Evolutionary conservation across 2,888 invertebrate species (phyloP), one percentile per base, ranked within the genome.

Genomic region (Eupsilia transversa): DNA sequence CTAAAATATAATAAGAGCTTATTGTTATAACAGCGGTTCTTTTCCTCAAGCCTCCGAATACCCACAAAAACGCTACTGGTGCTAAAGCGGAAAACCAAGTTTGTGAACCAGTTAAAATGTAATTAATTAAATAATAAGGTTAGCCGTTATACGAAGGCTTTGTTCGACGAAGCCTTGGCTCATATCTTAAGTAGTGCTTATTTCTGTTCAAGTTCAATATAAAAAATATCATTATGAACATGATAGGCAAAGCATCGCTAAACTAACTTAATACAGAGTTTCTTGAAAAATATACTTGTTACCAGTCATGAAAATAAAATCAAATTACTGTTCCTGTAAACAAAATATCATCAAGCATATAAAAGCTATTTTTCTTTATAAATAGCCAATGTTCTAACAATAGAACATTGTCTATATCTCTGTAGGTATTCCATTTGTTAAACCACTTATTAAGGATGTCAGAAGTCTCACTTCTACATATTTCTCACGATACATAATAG

Each of bases 311-410:
- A 82, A 60, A 64, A 69, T 17, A 30, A 61, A 67, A 59, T 56
- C 46, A n/a, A 67, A 73, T 59, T 1, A 57, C n/a, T 56, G 65
- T 75, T 63, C 27, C 43, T 72, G 57, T 69, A 76, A 64, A 79
- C 68, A 75, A 59, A 65, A 77, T 67, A 72, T 77, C 77, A 76
- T 63, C 56, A 63, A 41, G 70, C 49, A 43, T 59, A 64, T 68
- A 69, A 60, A 72, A 68, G 67, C 63, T 52, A 68, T 75, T 77
- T 85, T 78, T 73, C 75, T 79, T 80, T 76, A 70, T 70, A 86
- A 83, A 79, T 77, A 79, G 78, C 64, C 79, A 74, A 77, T 82
- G 80, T 82, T 87, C 73, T 72, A 80, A 86, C 86, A 86, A 86
- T 82, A 76, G 74, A 77, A 78, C 68, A 67, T 70, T 78, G 74